Base-by-base conservation (phyloP, 2,888 invertebrate genomes). In the Drosophila infuscata region DNA sequence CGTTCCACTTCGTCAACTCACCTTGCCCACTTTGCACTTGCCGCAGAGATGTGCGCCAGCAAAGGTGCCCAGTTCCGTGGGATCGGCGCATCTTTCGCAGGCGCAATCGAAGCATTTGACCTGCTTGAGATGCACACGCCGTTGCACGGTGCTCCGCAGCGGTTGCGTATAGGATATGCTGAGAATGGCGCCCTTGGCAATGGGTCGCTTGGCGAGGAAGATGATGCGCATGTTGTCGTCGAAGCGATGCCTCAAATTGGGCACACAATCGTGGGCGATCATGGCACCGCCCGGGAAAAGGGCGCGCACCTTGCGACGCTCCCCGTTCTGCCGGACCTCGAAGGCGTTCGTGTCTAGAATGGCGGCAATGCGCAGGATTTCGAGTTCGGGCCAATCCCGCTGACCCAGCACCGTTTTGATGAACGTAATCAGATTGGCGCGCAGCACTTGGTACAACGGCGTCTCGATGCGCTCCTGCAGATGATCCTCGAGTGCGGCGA, bases 291-390 rank as follows among this genome's bases (percentile, higher is more conserved):
- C 94, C 1, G 95, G 94, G 91, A 95, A 97, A 67, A 97, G 91
- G 57, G 95, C 95, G 70, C 96, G 93, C 32, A 95, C 93, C 81
- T 94, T 95, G 38, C 94, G 93, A 5, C 93, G 82, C 29, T 77
- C 83, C 0, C 66, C 41, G 54, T 82, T 77, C 65, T 94, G 94
- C 32, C 95, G 94, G 3, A 96, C 94, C 83, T 96, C 96, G 88
- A 96, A 96, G 0, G 95, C 92, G 85, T 96, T 96, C 2, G 96
- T 96, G 83, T 96, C 96, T 79, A 96, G 94, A 83, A 96, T 95
- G n/a, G 95, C 96, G 17, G 96, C 95, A 65, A 94, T 94, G 88
- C 94, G 95, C 65, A 95, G 89, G 85, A 95, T 95, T 9, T 95
- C 95, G 76, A 94, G 93, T 79, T 95, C 95, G 63, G 94, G 93